Base-by-base conservation (phyloP, 2,797 vertebrate species). In the Lophius americanus region DNA sequence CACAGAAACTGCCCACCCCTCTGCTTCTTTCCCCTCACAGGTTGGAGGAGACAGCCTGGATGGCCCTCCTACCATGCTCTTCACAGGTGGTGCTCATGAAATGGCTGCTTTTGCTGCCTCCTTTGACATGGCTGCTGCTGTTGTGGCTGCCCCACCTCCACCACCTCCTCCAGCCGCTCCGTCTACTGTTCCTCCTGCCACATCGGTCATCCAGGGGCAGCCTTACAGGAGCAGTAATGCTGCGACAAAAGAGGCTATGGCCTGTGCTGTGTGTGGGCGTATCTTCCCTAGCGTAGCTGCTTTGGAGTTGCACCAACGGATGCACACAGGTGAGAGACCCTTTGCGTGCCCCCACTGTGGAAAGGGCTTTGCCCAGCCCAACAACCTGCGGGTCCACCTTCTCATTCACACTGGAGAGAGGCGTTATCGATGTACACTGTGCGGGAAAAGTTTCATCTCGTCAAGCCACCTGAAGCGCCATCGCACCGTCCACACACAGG, bases 311-410 rank as follows among this genome's bases (percentile, higher is more conserved):
- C 92, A 93, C 60, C 89, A 86, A 38, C 76, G 86, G 9, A 82
- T 88, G 14, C 92, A 93, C 83, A 84, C 89, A 0, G 92, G 91
- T 8, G 91, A 93, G 76, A 85, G 89, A 63, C 92, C 92, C 0
- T 94, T 85, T 73, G 83, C 83, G 66, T 94, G 93, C 74, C 77
- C 87, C 10, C 89, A 93, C 75, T 94, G 93, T 5, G 92, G 91
- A 1, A 92, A 93, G 63, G 91, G 89, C 10, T 94, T 93, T 1
- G 86, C 88, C 3, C 87, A 92, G 59, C 87, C 89, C 51, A 91
- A 90, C 64, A 91, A 92, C 60, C 81, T 94, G 63, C 81, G 91
- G 7, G 90, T 92, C 8, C 92, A 93, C 78, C 85, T 92, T 7
- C 88, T 90, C n/a, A 89, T 93, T 46, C 92, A 93, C 87, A 89